Evolutionary conservation across 2,797 vertebrate species (phyloP), one percentile per base, ranked within the genome.

Genomic region (Crax fasciolata): DNA sequence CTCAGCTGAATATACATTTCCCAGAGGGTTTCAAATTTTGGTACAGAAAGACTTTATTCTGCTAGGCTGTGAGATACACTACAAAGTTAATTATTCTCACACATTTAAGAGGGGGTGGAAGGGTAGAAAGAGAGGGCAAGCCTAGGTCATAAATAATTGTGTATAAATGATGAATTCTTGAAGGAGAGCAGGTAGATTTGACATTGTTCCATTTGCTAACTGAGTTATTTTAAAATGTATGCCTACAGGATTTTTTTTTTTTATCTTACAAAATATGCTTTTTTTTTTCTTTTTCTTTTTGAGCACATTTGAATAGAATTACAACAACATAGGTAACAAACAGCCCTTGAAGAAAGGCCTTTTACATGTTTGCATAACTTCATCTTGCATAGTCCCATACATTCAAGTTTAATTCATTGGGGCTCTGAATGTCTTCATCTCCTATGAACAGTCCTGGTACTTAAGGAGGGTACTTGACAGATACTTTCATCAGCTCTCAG

Each of bases 261-360:
- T 27, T 52, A 16, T 15, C 28, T 52, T 28, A 52, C 5, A 9
- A 13, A 35, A 48, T 18, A 7, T 49, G 12, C 25, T 17, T 59
- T 66, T 59, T 7, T 39, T 6, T n/a, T 15, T 35, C 23, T 46
- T 35, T 46, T 82, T 86, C 46, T 1, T 54, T 39, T 74, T 44
- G 39, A 43, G 5, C 0, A 48, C 1, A 39, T n/a, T 55, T 87
- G 3, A 84, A 68, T 68, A 43, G 6, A 72, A 41, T 38, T 15
- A 35, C 35, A 35, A 35, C 35, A 35, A 35, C 35, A 35, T 35
- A 35, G 35, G 6, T 10, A 77, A 52, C 11, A 54, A 51, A 20
- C 9, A 73, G 2, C 2, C 46, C 0, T 38, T 6, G 27, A 23
- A 43, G 4, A 77, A 61, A 65, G 4, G 6, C 8, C 3, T 85